A percentile compares a stretch with the other conserved stretches of the same genome.
These are phyloP conservation scores for Lordiphosa andalusiaca DNA, from an alignment of 2,888 invertebrate species.

Conservation along the genomic window DNA sequence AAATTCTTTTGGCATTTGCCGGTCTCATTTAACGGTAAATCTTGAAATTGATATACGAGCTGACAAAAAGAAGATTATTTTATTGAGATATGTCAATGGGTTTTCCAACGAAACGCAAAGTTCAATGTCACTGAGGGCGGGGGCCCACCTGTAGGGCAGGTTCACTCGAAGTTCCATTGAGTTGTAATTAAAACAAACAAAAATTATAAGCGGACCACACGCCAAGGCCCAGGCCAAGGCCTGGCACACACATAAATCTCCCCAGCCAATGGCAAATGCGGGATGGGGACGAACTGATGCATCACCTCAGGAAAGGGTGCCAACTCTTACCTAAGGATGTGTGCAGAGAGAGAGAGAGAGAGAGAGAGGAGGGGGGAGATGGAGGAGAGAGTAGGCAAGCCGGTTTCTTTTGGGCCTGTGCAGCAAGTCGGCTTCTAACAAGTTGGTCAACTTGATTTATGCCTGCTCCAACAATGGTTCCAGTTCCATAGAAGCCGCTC, in stretches of 20 bases:
- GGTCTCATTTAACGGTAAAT: conserved; percentile 64
- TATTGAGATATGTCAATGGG: conserved; percentile 11
- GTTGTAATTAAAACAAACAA: conserved; percentile 56
- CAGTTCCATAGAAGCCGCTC: conserved; percentile 45
- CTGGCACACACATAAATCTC: conserved; percentile 54
- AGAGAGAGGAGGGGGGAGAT: neutral
- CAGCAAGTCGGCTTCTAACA: conserved; percentile 57
- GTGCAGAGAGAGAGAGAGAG: conserved; percentile 7
- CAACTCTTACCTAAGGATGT: conserved; percentile 57
- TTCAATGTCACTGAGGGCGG: conserved; percentile 61
- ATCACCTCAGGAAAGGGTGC: conserved; percentile 53
- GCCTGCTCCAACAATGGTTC: conserved; percentile 38
- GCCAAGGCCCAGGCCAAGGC: conserved; percentile 31
- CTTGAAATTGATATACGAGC: conserved; percentile 60
- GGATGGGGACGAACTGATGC: conserved; percentile 34
- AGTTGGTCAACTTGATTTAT: conserved; percentile 54
- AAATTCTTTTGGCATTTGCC: conserved; percentile 45
- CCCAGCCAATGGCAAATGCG: conserved; percentile 45
- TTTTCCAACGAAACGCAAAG: conserved; percentile 38
- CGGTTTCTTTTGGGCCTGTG: conserved; percentile 28
- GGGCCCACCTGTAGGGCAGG: conserved; percentile 63
- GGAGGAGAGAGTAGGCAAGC: conserved; percentile 2
- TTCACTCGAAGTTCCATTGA: conserved; percentile 67
- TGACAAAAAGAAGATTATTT: conserved; percentile 24
- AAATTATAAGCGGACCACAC: conserved; percentile 50